A percentile compares a stretch with the other conserved stretches of the same genome.
These are phyloP conservation scores for Carlito syrichta DNA, from an alignment of 2,113 vertebrate species.

Conservation along the genomic window DNA sequence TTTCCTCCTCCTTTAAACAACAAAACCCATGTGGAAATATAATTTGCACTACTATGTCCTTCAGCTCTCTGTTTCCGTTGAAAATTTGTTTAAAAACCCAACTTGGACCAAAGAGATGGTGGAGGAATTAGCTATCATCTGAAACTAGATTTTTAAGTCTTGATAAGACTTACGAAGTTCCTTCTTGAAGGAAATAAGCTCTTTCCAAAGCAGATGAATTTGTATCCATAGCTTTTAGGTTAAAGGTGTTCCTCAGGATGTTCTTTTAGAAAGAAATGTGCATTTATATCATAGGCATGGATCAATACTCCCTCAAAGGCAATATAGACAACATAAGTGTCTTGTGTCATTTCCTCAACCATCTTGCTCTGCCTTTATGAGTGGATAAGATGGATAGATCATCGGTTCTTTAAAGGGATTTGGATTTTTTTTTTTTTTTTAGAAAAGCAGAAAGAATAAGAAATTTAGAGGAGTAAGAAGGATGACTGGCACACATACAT, in stretches of 20 bases:
- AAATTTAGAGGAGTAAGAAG: neutral
- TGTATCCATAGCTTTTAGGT: neutral
- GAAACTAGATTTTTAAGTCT: neutral
- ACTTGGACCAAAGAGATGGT: neutral
- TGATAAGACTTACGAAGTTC: slow-evolving; percentile 18
- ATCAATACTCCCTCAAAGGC: neutral
- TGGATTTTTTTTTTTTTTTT: neutral
- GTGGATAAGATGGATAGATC: neutral
- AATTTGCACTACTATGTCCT: slow-evolving; percentile 23
- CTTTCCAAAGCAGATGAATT: slow-evolving; percentile 15
- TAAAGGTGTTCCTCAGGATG: neutral
- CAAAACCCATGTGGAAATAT: slow-evolving; percentile 67
- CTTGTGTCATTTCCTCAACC: neutral
- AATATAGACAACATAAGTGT: neutral
- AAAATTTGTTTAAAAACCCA: slow-evolving; percentile 49
- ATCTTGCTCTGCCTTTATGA: neutral
- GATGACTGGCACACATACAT: neutral
- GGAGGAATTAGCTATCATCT: neutral
- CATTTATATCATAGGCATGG: neutral
- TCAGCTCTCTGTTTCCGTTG: slow-evolving; percentile 16
- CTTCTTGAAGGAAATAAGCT: slow-evolving; percentile 23
- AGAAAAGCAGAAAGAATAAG: neutral
- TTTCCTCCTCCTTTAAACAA: slow-evolving; percentile 50
- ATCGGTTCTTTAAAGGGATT: neutral
- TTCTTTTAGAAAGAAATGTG: slow-evolving; percentile 1